Percentiles rank a stretch among this genome's conserved stretches.
These are phyloP conservation scores for Hoplostethus atlanticus DNA, from an alignment of 2,797 vertebrate genomes.

Conservation along the genomic window DNA sequence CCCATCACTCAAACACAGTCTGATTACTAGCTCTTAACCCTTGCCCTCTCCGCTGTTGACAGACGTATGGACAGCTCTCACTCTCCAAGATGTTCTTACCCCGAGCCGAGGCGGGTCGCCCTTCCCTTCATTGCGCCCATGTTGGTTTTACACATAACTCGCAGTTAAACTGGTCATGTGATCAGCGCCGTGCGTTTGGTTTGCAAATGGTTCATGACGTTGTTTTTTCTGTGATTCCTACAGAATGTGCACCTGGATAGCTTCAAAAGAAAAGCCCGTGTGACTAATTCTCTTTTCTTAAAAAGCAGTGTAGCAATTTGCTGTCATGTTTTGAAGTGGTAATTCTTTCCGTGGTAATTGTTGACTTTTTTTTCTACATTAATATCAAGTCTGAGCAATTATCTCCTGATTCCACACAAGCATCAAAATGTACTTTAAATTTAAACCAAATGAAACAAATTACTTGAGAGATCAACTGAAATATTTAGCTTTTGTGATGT, in stretches of 20 bases:
- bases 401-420: constrained; percentile 36
- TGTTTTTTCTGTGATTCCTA: constrained; percentile 53
- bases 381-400: constrained; percentile 27
- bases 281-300: constrained; percentile 51
- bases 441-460: constrained; percentile 65
- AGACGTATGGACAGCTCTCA: constrained; percentile 58
- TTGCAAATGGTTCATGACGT: constrained; percentile 74
- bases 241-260: constrained; percentile 65
- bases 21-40: constrained; percentile 80
- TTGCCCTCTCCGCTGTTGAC: constrained; percentile 68
- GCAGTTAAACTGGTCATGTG: constrained; percentile 25
- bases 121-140: constrained; percentile 42
- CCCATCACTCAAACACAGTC: constrained; percentile 70
- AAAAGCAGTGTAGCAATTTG: constrained; percentile 55
- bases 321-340: constrained; percentile 49
- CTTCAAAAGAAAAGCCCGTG: constrained; percentile 41
- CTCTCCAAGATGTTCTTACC: constrained; percentile 38
- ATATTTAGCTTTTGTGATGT: constrained; percentile 42
- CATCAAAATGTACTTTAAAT: constrained; percentile 48
- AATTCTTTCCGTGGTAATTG: constrained; percentile 57
- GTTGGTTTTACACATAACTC: constrained; percentile 35
- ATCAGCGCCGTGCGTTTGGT: constrained; percentile 60
- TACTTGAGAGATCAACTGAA: constrained; percentile 57
- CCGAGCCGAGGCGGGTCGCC: constrained; percentile 7
- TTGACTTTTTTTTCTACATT: constrained; percentile 56